Evolutionary conservation across 1,140 invertebrate genomes (phyloP).

Genomic region (Adoxophyes honmai): DNA sequence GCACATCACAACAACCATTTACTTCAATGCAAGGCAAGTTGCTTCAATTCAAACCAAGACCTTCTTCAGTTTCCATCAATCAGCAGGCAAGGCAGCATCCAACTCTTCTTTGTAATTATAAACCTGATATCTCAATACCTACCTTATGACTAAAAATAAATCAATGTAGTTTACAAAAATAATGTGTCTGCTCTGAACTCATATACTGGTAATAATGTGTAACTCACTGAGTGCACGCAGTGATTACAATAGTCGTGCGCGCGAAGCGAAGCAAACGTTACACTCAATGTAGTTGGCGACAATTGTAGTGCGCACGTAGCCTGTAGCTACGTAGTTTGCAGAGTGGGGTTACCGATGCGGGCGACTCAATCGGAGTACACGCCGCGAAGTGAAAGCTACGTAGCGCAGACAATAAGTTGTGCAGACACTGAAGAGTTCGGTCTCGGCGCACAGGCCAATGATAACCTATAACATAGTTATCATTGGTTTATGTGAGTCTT

Average conservation of each 20-base stretch:
- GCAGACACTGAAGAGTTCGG: constrained; percentile 73
- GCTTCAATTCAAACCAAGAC: too few species aligned
- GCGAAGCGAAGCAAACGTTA: constrained; percentile 63
- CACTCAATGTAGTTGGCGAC: constrained; percentile 64
- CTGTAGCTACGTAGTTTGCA: constrained; percentile 67
- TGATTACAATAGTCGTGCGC: constrained; percentile 68
- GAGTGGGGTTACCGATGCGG: constrained; percentile 66
- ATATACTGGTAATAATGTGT: constrained; percentile 67
- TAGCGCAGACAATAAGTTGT: constrained; percentile 75
- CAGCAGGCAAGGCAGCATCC: too few species aligned
- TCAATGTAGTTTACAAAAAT: neutral
- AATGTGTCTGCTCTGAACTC: constrained; percentile 55
- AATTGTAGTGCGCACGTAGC: constrained; percentile 68
- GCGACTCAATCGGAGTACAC: constrained; percentile 66
- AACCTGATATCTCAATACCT: constrained; percentile 12
- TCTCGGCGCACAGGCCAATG: constrained; percentile 76
- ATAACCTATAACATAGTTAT: constrained; percentile 78
- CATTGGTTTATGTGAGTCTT: constrained; percentile 71
- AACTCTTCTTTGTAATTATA: too few species aligned
- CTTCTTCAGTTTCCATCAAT: too few species aligned
- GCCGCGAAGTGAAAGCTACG: constrained; percentile 72
- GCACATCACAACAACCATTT: too few species aligned
- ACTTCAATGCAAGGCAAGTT: too few species aligned
- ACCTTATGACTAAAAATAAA: constrained; percentile 16
- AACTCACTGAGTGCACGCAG: constrained; percentile 75